Conservation (phyloP, 2,888 invertebrate species). For the Epistrophella euchroma region DNA sequence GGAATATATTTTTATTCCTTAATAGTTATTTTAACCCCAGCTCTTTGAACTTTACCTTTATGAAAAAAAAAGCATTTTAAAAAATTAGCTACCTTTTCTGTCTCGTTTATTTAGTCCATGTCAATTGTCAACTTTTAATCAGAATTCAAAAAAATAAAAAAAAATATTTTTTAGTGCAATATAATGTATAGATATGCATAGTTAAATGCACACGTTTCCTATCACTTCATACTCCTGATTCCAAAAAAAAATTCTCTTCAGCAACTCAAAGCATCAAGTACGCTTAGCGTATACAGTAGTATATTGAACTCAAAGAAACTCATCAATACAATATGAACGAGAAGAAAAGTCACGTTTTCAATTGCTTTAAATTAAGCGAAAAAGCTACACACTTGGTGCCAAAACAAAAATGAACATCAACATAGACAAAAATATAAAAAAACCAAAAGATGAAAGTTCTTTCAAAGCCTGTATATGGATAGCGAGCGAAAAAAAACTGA, state of each 20-base stretch:
- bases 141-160: no score
- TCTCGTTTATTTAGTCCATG: no score
- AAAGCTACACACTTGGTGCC: constrained; percentile 66
- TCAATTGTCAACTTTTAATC: background rate
- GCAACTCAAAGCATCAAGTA: background rate
- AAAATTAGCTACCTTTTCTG: no score
- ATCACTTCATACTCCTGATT: background rate
- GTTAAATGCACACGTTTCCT: background rate
- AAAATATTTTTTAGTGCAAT: no score
- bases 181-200: background rate
- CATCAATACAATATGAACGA: constrained; percentile 62
- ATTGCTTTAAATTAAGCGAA: constrained; percentile 70
- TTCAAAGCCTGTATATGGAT: background rate
- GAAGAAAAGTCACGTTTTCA: constrained; percentile 71
- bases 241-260: background rate
- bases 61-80: no score
- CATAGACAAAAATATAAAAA: constrained; percentile 1
- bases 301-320: constrained; percentile 54
- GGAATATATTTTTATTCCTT: no score
- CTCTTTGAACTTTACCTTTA: no score
- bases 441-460: background rate
- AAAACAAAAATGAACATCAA: constrained; percentile 53
- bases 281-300: background rate
- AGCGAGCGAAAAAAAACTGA: constrained; percentile 1
- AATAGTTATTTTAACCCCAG: no score